Conservation (phyloP, 2,113 vertebrate species). For the Phyllostomus hastatus region DNA sequence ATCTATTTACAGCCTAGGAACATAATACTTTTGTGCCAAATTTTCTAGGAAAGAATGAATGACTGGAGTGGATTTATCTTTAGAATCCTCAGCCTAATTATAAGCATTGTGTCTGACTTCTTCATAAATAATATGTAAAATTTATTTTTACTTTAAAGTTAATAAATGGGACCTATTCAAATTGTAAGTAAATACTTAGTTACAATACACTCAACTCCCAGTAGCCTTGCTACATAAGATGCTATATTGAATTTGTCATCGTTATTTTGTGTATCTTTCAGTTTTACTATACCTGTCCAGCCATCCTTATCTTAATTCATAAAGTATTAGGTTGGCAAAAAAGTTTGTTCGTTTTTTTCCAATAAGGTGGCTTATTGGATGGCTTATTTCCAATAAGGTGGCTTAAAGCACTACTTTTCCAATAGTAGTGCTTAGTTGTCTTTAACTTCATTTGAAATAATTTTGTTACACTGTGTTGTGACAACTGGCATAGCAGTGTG, state of each 20-base stretch:
- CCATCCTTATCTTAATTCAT: not conserved
- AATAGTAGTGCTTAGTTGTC: no score
- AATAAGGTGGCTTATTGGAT: no score
- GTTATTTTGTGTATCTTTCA: not conserved
- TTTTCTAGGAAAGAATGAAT: not conserved
- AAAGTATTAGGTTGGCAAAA: not conserved
- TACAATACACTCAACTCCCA: not conserved
- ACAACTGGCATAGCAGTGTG: no score
- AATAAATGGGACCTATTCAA: not conserved
- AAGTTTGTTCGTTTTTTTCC: no score
- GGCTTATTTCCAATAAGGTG: no score
- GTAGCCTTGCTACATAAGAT: not conserved
- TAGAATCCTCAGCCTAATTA: not conserved
- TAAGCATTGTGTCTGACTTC: not conserved
- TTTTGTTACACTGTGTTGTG: no score
- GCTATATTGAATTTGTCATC: not conserved
- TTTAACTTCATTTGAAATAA: no score
- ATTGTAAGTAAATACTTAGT: not conserved
- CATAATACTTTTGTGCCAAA: not conserved
- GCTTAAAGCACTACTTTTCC: no score
- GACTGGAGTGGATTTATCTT: not conserved
- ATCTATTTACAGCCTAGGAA: not conserved
- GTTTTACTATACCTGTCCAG: not conserved
- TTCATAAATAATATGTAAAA: not conserved
- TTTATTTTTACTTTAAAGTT: constrained; percentile 26